phyloP scores from a whole-genome alignment of 2,888 invertebrate genomes.

The Amphipoea lucens region DNA sequence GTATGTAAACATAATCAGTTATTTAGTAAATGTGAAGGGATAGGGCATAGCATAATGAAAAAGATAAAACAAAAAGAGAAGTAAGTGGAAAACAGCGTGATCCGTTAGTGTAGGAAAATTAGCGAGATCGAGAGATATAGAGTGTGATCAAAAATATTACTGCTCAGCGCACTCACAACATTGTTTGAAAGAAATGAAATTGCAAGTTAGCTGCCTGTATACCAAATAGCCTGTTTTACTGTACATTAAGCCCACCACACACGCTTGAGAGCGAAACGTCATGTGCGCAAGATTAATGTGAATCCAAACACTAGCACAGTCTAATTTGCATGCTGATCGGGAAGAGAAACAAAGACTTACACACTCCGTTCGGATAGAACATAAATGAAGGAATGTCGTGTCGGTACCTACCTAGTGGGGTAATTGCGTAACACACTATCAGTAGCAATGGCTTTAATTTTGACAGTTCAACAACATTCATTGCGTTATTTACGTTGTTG shows the following conservation, averaged over 20 bases:
- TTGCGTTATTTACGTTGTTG: too few species aligned
- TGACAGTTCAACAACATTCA: too few species aligned
- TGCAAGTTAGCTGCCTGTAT: not conserved
- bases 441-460: too few species aligned
- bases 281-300: slow-evolving; percentile 57
- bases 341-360: slow-evolving; percentile 60
- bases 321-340: slow-evolving; percentile 62
- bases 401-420: too few species aligned
- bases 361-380: slow-evolving; percentile 2
- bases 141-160: not conserved
- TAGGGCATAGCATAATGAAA: not conserved
- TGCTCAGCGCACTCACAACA: not conserved
- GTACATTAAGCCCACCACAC: slow-evolving; percentile 35
- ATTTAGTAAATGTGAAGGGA: not conserved
- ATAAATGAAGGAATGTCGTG: too few species aligned
- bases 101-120: not conserved
- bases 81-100: not conserved
- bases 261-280: slow-evolving; percentile 39
- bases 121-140: not conserved
- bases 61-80: not conserved
- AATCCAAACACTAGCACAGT: slow-evolving; percentile 53
- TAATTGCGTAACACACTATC: too few species aligned
- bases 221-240: not conserved
- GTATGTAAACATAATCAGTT: not conserved
- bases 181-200: not conserved